Evolutionary conservation across 2,888 invertebrate species (phyloP), one percentile per base, ranked within the genome.

Genomic region (Nephrotoma guestfalica): DNA sequence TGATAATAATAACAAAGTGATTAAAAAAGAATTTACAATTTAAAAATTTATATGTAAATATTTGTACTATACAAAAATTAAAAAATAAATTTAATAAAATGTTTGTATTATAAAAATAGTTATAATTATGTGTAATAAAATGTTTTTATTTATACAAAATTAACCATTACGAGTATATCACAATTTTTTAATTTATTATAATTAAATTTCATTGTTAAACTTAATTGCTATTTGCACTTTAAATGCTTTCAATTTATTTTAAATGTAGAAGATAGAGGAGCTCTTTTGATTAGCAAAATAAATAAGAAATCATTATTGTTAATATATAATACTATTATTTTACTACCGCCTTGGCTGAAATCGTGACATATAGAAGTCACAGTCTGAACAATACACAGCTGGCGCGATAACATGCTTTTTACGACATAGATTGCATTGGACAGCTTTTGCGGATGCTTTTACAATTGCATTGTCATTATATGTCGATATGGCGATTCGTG

Each of bases 351-450:
- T 93, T 83, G 95, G 95, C 90, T 95, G 94, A 91, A 96, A 96
- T 89, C 96, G 93, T 88, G 96, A 96, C 95, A 98, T 96, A 90
- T 98, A 98, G 92, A 96, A 97, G 90, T 97, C 97, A 92, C 98
- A 98, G 91, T 98, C 97, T 86, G 95, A 93, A 91, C 98, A 98
- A 90, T 97, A 98, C 89, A 95, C 93, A 47, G 95, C 94, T 13
- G 97, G 96, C 15, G 95, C 94, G 86, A 93, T 93, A 18, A 97
- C 95, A 88, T 95, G 94, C 90, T 97, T 96, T 90, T 97, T 97
- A 87, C 97, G 93, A 91, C 98, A 98, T 89, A 98, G 93, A 91
- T 96, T 96, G 91, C 98, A 98, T 87, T 95, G 95, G 9, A 94
- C 93, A 87, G 95, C 94, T 89, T 94, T 93, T 30, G 92, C 92